These are phyloP conservation scores for Poecile montanus DNA, from an alignment of 2,797 vertebrate species.

Conservation along the genomic window DNA sequence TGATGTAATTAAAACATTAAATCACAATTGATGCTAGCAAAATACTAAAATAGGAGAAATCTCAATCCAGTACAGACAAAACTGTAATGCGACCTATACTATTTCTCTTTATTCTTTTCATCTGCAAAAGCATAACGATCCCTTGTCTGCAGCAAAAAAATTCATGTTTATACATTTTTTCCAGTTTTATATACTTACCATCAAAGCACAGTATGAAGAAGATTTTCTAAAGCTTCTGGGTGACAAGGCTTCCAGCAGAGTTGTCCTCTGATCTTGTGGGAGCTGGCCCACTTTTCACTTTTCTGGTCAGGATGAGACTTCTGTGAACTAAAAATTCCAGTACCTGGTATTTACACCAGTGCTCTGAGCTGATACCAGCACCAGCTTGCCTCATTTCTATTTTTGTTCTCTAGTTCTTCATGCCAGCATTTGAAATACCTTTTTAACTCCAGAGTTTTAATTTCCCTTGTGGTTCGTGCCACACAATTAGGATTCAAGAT, in stretches of 20 bases:
- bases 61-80: not conserved
- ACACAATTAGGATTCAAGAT: not conserved
- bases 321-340: not conserved
- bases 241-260: not conserved
- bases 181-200: not conserved
- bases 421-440: not conserved
- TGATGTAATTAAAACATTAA: not conserved
- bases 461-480: not conserved
- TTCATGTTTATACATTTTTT: not conserved
- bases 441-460: not conserved
- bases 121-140: not conserved
- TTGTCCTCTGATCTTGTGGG: not conserved
- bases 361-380: not conserved
- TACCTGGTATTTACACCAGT: not conserved
- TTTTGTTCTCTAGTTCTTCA: not conserved
- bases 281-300: not conserved
- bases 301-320: not conserved
- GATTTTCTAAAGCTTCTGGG: not conserved
- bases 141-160: not conserved
- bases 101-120: not conserved
- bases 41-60: not conserved
- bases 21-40: not conserved
- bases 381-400: not conserved
- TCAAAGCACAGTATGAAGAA: not conserved
- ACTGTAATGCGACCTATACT: not conserved